phyloP scores from a whole-genome alignment of 2,888 invertebrate species.

The Rutpela maculata region DNA sequence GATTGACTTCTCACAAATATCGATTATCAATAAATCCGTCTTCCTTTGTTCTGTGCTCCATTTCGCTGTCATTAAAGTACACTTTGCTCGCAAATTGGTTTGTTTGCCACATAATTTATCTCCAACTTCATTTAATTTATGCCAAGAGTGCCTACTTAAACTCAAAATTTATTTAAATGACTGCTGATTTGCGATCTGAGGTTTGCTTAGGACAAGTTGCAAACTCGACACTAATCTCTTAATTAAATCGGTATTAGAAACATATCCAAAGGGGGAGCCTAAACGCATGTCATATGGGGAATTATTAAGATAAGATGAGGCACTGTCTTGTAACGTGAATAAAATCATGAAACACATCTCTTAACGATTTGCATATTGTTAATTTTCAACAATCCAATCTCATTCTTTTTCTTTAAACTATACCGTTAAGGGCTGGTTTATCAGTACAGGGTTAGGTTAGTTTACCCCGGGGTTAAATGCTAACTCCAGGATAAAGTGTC shows the following conservation, averaged over 20 bases:
- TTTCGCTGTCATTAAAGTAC: not conserved
- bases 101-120: slow-evolving; percentile 11
- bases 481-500: too few relatives aligned
- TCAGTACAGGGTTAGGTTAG: too few relatives aligned
- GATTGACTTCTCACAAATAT: too few relatives aligned
- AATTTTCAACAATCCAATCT: too few relatives aligned
- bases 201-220: slow-evolving; percentile 14
- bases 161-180: slow-evolving; percentile 27
- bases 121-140: slow-evolving; percentile 13
- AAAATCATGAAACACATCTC: too few relatives aligned
- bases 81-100: slow-evolving; percentile 8
- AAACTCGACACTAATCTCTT: slow-evolving; percentile 14
- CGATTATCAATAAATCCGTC: not conserved
- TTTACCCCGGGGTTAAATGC: too few relatives aligned
- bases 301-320: too few relatives aligned
- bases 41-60: not conserved
- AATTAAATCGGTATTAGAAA: slow-evolving; percentile 26
- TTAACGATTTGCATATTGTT: too few relatives aligned
- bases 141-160: not conserved
- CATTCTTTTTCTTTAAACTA: too few relatives aligned
- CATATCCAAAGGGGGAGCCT: not conserved
- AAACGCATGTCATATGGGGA: not conserved
- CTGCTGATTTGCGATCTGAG: not conserved
- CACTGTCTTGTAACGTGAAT: too few relatives aligned
- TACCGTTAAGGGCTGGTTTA: too few relatives aligned